phyloP scores from a whole-genome alignment of 2,113 vertebrate species.

The Acrocephalus kingi region DNA sequence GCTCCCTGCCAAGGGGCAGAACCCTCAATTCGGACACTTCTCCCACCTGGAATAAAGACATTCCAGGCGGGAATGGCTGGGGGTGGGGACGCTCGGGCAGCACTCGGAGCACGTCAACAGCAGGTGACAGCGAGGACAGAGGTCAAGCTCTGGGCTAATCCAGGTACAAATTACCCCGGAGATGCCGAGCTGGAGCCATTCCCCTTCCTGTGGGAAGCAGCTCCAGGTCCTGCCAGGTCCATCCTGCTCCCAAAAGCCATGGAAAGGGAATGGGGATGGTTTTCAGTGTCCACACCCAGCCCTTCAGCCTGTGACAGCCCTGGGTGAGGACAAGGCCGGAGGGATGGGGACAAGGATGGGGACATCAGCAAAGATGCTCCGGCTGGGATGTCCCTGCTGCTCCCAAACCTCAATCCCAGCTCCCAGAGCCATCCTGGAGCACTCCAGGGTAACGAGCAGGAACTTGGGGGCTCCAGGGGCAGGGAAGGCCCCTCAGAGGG shows the following conservation, averaged over 20 bases:
- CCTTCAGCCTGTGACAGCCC: neutral
- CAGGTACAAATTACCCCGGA: neutral
- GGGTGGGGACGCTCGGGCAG: neutral
- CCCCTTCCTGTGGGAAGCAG: neutral
- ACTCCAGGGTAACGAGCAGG: rapidly evolving
- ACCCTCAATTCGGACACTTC: rapidly evolving
- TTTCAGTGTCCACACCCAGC: neutral
- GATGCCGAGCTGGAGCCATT: rapidly evolving
- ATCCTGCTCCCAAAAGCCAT: rapidly evolving
- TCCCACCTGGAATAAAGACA: neutral
- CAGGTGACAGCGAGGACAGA: neutral
- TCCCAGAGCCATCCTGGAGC: neutral
- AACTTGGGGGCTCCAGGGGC: rapidly evolving
- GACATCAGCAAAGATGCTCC: too few species aligned
- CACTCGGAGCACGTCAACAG: neutral
- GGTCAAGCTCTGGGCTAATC: conserved; percentile 40
- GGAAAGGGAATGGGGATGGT: neutral
- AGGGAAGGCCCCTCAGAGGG: neutral
- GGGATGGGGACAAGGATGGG: neutral
- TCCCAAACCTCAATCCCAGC: neutral
- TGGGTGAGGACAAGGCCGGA: rapidly evolving
- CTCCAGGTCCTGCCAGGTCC: neutral
- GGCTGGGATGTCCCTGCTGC: neutral
- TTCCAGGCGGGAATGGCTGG: neutral
- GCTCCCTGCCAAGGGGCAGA: neutral